Evolutionary conservation across 2,797 vertebrate species (phyloP), one percentile per base, ranked within the genome.

Genomic region (Nothura maculosa): DNA sequence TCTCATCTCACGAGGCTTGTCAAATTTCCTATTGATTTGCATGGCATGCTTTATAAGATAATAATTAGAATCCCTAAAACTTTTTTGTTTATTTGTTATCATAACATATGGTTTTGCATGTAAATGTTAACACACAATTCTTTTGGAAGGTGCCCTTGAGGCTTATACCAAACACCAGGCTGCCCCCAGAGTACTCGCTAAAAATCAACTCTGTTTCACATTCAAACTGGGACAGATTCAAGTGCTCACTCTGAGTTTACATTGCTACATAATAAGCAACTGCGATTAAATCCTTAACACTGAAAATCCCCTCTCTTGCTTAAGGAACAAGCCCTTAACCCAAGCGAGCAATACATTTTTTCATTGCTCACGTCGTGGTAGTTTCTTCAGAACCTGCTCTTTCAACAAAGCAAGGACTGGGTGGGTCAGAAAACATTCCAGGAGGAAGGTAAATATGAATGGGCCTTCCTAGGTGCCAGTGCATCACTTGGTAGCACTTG

Each of bases 251-350:
- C 13, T 3, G 43, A 90, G 69, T 90, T 94, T 67, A 78, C 55
- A 27, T 73, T 66, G 58, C 68, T 78, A 64, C 36, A 75, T 87
- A 42, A 91, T 68, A 84, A 93, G 91, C 89, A 90, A 90, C 52
- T 11, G 63, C 72, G 32, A 86, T 69, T 55, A 45, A 43, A 70
- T 90, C 85, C 81, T 67, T 87, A 61, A 93, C 70, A 82, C 73
- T 47, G 42, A 77, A 88, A 92, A 73, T 87, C 79, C 84, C 76
- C 90, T 79, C 91, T 94, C 81, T 93, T 52, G 63, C 16, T 55
- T 9, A 34, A 42, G 6, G 12, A 42, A 45, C 18, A 52, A 16
- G 1, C 0, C 19, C 27, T 34, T 30, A 48, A 20, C 30, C 72
- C 11, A 30, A 27, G 45, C 2, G 25, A 50, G n/a, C 30, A 27